These are phyloP conservation scores for Muraenolepis orangiensis DNA, from an alignment of 2,797 vertebrate species.

Conservation along the genomic window DNA sequence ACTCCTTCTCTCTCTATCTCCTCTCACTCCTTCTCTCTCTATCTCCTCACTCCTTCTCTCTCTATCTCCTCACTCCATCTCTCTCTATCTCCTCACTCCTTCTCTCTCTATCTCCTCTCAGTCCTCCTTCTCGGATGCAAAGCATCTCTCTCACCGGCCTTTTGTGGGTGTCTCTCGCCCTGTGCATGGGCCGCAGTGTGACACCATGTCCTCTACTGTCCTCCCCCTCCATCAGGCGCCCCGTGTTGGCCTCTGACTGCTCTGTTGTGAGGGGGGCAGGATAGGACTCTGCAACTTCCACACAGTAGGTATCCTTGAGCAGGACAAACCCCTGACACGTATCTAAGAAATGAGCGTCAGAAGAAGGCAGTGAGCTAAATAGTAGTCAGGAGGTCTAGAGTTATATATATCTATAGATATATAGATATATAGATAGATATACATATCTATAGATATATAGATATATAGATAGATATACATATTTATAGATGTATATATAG, in stretches of 20 bases:
- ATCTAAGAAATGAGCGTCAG: neutral
- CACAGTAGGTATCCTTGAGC: too few species aligned
- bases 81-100: neutral
- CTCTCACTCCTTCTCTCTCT: neutral
- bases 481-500: too few species aligned
- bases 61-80: too few species aligned
- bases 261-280: neutral
- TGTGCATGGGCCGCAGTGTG: slow-evolving; percentile 57
- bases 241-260: slow-evolving; percentile 30
- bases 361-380: neutral
- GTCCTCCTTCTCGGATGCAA: slow-evolving; percentile 3
- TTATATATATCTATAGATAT: too few species aligned
- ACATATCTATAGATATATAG: too few species aligned
- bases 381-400: too few species aligned
- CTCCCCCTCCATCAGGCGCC: too few species aligned
- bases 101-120: neutral
- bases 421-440: too few species aligned
- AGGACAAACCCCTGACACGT: neutral
- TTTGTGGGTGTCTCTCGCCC: slow-evolving; percentile 58
- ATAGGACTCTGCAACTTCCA: neutral
- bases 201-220: too few species aligned
- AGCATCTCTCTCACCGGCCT: slow-evolving; percentile 34
- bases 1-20: neutral
- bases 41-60: neutral
- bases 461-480: too few species aligned